These are phyloP conservation scores for Gallirallus australis DNA, from an alignment of 2,797 vertebrate species.

Conservation along the genomic window DNA sequence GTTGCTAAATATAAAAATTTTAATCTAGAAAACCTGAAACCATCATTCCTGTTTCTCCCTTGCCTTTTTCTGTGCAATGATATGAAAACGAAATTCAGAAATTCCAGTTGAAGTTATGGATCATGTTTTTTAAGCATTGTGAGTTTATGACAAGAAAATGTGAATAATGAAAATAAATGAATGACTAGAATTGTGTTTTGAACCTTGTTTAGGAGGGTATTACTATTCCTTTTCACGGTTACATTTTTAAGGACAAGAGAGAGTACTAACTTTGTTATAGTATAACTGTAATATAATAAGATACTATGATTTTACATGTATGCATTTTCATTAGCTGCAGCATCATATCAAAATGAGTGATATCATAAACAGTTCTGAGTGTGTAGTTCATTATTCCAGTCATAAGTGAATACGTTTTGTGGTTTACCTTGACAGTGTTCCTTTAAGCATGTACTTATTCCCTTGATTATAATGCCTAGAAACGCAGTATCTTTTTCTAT, in stretches of 20 bases:
- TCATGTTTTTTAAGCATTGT: neutral
- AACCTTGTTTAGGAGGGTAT: rapidly evolving
- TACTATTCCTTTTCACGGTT: neutral
- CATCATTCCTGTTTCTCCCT: neutral
- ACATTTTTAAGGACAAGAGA: neutral
- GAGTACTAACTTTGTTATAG: neutral
- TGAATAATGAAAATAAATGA: neutral
- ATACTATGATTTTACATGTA: neutral
- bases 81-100: neutral
- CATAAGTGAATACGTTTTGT: neutral
- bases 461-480: neutral
- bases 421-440: conserved; percentile 13
- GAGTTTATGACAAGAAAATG: neutral
- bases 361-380: neutral
- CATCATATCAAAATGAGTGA: neutral
- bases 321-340: neutral
- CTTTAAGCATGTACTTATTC: conserved; percentile 52
- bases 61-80: neutral
- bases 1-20: neutral
- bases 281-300: neutral
- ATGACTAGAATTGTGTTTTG: neutral
- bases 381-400: neutral
- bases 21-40: neutral
- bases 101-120: neutral
- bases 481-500: neutral